These are phyloP conservation scores for Ichneumon xanthorius DNA, from an alignment of 2,888 invertebrate genomes.

Conservation along the genomic window DNA sequence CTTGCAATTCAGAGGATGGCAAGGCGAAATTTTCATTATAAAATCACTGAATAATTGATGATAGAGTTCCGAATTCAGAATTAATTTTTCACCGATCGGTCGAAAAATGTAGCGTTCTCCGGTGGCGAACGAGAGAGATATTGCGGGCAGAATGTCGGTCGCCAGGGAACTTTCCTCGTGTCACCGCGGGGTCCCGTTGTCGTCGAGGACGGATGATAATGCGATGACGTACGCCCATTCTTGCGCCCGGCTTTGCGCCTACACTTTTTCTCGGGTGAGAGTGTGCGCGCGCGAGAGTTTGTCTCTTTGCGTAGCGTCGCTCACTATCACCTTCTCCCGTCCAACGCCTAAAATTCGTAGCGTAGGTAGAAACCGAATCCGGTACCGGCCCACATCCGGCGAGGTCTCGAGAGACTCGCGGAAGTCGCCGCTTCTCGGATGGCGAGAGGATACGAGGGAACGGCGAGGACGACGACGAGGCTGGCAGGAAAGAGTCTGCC, in stretches of 20 bases:
- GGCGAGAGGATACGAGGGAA: conserved; percentile 51
- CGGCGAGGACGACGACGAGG: conserved; percentile 70
- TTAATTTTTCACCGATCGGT: neutral
- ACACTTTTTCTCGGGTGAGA: conserved; percentile 63
- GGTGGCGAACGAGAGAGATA: neutral
- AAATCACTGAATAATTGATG: neutral
- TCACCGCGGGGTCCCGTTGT: conserved; percentile 30
- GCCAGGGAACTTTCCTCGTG: conserved; percentile 37
- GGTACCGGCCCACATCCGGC: conserved; percentile 78
- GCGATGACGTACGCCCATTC: conserved; percentile 70
- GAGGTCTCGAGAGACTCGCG: conserved; percentile 68
- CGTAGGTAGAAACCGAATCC: conserved; percentile 77
- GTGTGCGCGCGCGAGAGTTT: neutral
- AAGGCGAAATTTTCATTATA: neutral
- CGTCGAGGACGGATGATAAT: conserved; percentile 67
- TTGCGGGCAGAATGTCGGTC: conserved; percentile 4
- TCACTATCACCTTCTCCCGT: conserved; percentile 35
- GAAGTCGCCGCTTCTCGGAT: conserved; percentile 77
- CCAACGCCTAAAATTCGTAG: conserved; percentile 75
- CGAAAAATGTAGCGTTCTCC: neutral
- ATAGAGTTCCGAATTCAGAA: neutral
- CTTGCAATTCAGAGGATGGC: too few relatives aligned
- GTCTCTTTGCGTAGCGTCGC: conserved; percentile 8
- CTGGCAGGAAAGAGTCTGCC: conserved; percentile 71
- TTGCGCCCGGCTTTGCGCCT: conserved; percentile 42